These are phyloP conservation scores for Tragelaphus scriptus DNA, from an alignment of 2,113 vertebrate genomes.

Conservation along the genomic window DNA sequence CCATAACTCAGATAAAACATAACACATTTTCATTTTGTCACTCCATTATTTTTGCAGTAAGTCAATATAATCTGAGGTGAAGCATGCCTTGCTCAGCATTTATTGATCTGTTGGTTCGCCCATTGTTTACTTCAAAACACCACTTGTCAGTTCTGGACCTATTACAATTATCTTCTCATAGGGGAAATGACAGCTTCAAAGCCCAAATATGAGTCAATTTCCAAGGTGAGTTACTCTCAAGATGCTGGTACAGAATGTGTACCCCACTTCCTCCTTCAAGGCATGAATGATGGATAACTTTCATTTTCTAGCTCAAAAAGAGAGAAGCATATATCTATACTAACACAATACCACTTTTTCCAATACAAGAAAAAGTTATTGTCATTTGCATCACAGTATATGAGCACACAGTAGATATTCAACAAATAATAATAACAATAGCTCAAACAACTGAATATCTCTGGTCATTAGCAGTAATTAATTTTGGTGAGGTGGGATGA, in stretches of 20 bases:
- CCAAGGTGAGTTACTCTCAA: conserved; percentile 62
- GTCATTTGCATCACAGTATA: conserved; percentile 24
- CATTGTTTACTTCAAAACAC: conserved; percentile 82
- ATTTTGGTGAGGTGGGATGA: background rate
- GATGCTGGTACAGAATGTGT: conserved; percentile 15
- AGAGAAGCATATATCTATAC: conserved; percentile 37
- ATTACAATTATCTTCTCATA: conserved; percentile 79
- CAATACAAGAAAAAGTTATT: background rate
- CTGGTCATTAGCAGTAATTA: background rate
- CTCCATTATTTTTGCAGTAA: conserved; percentile 79
- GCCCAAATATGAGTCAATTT: conserved; percentile 53
- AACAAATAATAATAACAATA: background rate
- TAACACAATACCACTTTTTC: conserved; percentile 45
- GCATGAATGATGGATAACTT: conserved; percentile 32
- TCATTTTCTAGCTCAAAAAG: conserved; percentile 40
- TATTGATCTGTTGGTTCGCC: conserved; percentile 81
- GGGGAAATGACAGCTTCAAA: conserved; percentile 72
- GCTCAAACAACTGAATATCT: background rate
- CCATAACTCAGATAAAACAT: conserved; percentile 81
- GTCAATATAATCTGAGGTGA: conserved; percentile 80
- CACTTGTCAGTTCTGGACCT: conserved; percentile 75
- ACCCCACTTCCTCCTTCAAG: background rate
- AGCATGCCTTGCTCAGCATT: conserved; percentile 81
- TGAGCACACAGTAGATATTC: background rate
- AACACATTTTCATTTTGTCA: conserved; percentile 81